Evolutionary conservation across 1,140 invertebrate species (phyloP), one percentile per base, ranked within the genome.

Genomic region (Heliothis subflexa): DNA sequence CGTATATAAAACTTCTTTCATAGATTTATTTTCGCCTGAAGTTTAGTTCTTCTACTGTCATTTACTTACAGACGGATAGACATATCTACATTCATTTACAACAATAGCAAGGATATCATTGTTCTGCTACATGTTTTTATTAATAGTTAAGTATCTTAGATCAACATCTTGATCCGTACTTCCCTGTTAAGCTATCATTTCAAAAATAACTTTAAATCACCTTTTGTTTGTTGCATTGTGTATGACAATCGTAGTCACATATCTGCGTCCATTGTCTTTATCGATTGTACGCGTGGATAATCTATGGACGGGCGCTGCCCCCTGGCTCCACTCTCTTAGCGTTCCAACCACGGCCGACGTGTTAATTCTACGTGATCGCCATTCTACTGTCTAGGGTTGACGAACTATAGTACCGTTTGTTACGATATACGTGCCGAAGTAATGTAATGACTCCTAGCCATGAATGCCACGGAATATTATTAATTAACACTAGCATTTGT

Each of bases 371-470:
- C 87, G 86, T 89, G 87, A 88, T 82, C 72, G 78, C 70, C 80
- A 86, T 90, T 66, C 68, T 64, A 52, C 82, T 18, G 16, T 77
- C 59, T 47, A 79, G 84, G 88, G 88, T 90, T 88, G 86, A 86
- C 83, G 90, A 91, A 85, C 88, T 59, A 54, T 71, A 72, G 74
- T 86, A 88, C 88, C 86, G 88, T 90, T 81, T 25, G 62, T 78
- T 49, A 81, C 79, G 74, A 49, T 47, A n/a, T 59, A 78, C 68
- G 55, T 49, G 55, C 12, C n/a, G 40, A 40, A 49, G 33, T 7
- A 40, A 64, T 77, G 50, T 25, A 16, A 66, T 68, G 40, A 66
- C 21, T 40, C 13, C 50, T 11, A 59, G 14, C 71, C 28, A n/a
- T 49, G 47, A 76, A 21, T 52, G 33, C n/a, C 13, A 12, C 2